Base-by-base conservation (phyloP, 1,140 invertebrate species). In the Drosophila sproati region DNA sequence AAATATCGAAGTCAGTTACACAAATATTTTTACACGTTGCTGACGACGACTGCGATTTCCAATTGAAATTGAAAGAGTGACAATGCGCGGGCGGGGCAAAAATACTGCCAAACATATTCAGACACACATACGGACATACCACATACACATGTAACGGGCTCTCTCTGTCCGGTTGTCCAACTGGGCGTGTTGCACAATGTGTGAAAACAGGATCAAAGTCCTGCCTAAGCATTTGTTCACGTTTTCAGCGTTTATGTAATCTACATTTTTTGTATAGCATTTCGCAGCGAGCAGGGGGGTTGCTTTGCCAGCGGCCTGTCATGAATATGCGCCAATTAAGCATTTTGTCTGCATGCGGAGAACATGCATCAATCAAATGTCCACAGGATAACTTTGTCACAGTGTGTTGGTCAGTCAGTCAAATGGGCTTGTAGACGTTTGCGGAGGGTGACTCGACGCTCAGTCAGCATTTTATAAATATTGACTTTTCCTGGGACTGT, bases 171-270 rank as follows among this genome's bases (percentile, higher is more conserved):
- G 12, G 51, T 20, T 55, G 52, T 68, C 66, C 35, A n/a, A 7
- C 47, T 48, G 50, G 70, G 73, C 63, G 77, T 89, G 85, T 87
- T 87, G 83, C 83, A 88, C 83, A 89, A 87, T 80, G 83, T 87
- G 83, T 89, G 83, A 87, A 87, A 87, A 87, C 83, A 87, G 83
- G 83, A 87, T 80, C 83, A 89, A 73, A 89, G 77, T 87, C 83
- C 83, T 87, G 83, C 77, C 77, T 77, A 83, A 83, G 83, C 85
- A 89, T 89, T 87, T 87, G 83, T 87, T 85, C 88, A 89, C 85
- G 51, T 28, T 67, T 79, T 78, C 61, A 77, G 63, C 77, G 60
- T 73, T 87, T 87, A 87, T 89, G 71, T 87, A 87, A 87, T 88
- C 83, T 77, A 78, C 77, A 77, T 61, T 68, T 48, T 41, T 47